These are phyloP conservation scores for Gymnodraco acuticeps DNA, from an alignment of 2,797 vertebrate species.

Conservation along the genomic window DNA sequence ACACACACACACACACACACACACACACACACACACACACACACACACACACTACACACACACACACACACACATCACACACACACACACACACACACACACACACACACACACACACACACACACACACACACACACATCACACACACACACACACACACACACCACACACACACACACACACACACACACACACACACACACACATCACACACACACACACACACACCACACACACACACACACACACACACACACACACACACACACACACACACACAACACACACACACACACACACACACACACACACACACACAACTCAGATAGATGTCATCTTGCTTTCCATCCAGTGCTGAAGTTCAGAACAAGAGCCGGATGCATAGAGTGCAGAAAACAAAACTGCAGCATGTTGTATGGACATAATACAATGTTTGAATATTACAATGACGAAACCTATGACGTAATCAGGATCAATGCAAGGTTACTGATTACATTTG, in stretches of 20 bases:
- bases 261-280: not conserved
- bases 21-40: too few relatives aligned
- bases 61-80: not conserved
- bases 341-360: not conserved
- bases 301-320: not conserved
- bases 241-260: conserved; percentile 4
- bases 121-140: too few relatives aligned
- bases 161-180: too few relatives aligned
- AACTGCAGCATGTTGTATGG: not conserved
- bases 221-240: not conserved
- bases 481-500: too few relatives aligned
- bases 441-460: too few relatives aligned
- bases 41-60: too few relatives aligned
- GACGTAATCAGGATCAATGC: too few relatives aligned
- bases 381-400: not conserved
- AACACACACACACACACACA: conserved; percentile 4
- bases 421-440: too few relatives aligned
- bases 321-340: too few relatives aligned
- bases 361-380: not conserved
- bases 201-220: not conserved
- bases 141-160: too few relatives aligned
- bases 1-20: too few relatives aligned
- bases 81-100: not conserved
- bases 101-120: not conserved
- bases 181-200: not conserved